Base-by-base conservation (phyloP, 2,113 vertebrate species). In the Alouatta palliata region DNA sequence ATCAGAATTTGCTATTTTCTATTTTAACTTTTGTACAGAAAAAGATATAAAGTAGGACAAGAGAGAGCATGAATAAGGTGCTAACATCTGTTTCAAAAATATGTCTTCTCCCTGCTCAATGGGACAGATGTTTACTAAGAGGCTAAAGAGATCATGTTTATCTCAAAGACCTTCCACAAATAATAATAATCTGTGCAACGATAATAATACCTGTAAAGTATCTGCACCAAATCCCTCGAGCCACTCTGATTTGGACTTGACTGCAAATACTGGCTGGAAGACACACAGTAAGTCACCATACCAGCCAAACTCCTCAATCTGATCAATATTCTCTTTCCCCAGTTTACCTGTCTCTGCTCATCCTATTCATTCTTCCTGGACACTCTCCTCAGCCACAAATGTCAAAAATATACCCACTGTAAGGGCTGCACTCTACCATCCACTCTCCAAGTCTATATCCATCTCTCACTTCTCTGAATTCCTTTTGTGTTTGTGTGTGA, bases 1-100 rank as follows among this genome's bases (percentile, higher is more conserved):
- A 92, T 66, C 89, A 88, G 85, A 82, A 79, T 80, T 35, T 91
- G 23, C 47, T 68, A 10, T 79, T 45, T 95, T 92, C 70, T 35
- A 79, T 77, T 93, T 93, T 66, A 70, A 90, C 37, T 52, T 91
- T 68, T 83, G 49, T 86, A n/a, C 37, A 45, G 3, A 7, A 19
- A 66, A 87, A 92, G 84, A 94, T 84, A 91, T 27, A 86, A 49
- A 93, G n/a, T 20, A 54, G 68, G 54, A 56, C 10, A 68, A 30
- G 30, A 54, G 16, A 10, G 13, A 79, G 54, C 4, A 45, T 20
- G 56, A 83, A 45, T 17, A 66, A 35, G 77, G 32, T 10, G 27
- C 23, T 77, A 49, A 54, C 80, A 73, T 58, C 30, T 76, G 81
- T 87, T 90, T 76, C 85, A 83, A 35, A 25, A 83, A 76, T 20